Evolutionary conservation across 2,797 vertebrate species (phyloP), one percentile per base, ranked within the genome.

Genomic region (Thamnophis elegans): DNA sequence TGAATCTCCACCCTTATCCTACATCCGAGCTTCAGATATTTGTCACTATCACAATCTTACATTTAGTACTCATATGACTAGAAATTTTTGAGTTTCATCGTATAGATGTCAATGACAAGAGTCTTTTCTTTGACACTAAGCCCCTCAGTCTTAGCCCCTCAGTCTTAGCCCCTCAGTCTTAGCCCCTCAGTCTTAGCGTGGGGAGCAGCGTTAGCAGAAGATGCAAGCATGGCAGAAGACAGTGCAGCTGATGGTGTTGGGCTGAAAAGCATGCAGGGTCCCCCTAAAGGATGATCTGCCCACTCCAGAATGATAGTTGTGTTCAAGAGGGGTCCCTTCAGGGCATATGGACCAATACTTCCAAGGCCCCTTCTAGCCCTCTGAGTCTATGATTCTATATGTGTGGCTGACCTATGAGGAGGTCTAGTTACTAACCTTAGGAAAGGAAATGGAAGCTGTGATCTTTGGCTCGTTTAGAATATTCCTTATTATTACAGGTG

Each of bases 401-500:
- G 93, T 93, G 95, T 95, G 96, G 92, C 94, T 96, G 92, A 93
- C 94, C 95, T 59, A 78, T 55, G 42, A 87, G 53, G 89, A 36
- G 95, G 91, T 93, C 94, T 94, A 2, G 95, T 94, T 3, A 95
- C 94, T 95, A 95, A 93, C 94, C 85, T 5, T 91, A 91, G 42
- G 92, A 89, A 95, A 94, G 94, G 92, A 93, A 95, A 92, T 78
- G 92, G 78, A 82, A 92, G 59, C 96, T 97, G 96, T 95, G 95
- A 92, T 68, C 14, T 86, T 55, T 91, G 1, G 92, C 90, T 90
- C 88, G 68, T 94, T 92, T 87, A 89, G 93, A 89, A 82, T 85
- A 95, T 93, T 93, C 92, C 94, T 73, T 20, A 58, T 58, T 20
- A 58, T 58, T 20, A 20, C 16, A 18, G 16, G 16, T 56, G 56